These are phyloP conservation scores for Mythimna impura DNA, from an alignment of 2,888 invertebrate species.

Conservation along the genomic window DNA sequence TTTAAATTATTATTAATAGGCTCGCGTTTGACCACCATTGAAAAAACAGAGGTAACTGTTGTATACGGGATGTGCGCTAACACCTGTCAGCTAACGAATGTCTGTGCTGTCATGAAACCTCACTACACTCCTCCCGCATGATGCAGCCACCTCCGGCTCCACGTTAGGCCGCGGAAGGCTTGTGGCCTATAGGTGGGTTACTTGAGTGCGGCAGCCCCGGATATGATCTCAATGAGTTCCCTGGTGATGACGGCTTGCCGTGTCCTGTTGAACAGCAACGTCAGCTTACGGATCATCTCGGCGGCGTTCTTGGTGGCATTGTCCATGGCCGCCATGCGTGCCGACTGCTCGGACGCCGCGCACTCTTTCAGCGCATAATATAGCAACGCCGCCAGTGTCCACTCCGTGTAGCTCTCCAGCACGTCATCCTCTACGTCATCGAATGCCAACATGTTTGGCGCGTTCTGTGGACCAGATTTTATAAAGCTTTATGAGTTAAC, in stretches of 20 bases:
- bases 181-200: conserved; percentile 33
- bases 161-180: background rate
- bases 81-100: background rate
- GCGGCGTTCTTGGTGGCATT: conserved; percentile 95
- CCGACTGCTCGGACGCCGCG: conserved; percentile 94
- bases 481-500: background rate
- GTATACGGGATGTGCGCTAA: background rate
- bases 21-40: background rate
- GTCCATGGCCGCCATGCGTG: conserved; percentile 96
- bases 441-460: conserved; percentile 92
- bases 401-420: conserved; percentile 93
- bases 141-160: background rate
- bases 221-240: conserved; percentile 97
- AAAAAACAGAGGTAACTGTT: background rate
- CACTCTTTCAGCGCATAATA: conserved; percentile 94
- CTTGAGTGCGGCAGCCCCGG: conserved; percentile 95
- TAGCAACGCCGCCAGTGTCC: conserved; percentile 92
- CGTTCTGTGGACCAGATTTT: conserved; percentile 69
- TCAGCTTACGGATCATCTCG: conserved; percentile 94
- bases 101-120: background rate
- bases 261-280: conserved; percentile 94
- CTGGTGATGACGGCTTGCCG: conserved; percentile 96
- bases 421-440: conserved; percentile 93
- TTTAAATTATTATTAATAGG: too few species aligned
- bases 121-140: background rate